Base-by-base conservation (phyloP, 2,888 invertebrate genomes). In the Drosophila mulleri region DNA sequence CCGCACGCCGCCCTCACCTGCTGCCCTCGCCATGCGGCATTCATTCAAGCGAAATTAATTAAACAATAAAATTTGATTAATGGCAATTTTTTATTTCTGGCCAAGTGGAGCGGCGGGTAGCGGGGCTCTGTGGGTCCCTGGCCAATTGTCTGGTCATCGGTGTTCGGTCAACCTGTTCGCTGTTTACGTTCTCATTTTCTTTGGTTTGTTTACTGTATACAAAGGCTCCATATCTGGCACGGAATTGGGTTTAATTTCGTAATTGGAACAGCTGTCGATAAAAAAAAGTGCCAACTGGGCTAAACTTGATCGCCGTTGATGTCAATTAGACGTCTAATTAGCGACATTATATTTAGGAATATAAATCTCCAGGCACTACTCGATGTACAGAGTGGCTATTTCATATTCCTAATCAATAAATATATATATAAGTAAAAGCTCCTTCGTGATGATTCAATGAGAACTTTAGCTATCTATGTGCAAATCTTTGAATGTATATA, bases 1-100 rank as follows among this genome's bases (percentile, higher is more conserved):
- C 39, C 32, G 14, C 42, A 14, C 11, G n/a, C 12, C 23, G 35
- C 32, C 52, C 37, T 20, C 35, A 14, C 32, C 26, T 23, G 42
- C 42, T 50, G 35, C n/a, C 23, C 44, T n/a, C 54, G 47, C 26
- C 68, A 56, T 16, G 53, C 50, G 53, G 50, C 45, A 56, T 85
- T 83, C 83, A 83, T 83, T 85, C 88, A 85, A 83, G 83, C 83
- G 66, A 86, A 89, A 86, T 88, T 86, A 84, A 89, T 86, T 88
- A 89, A 89, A 86, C 82, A 89, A 89, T 86, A 89, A 86, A 89
- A 88, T 78, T 84, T 86, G 88, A 86, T 89, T 89, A 84, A 86
- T 86, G 85, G 71, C 68, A 83, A 75, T 83, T 66, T 63, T 23
- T 20, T 18, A 12, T 18, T 60, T 44, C 23, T 58, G 53, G 53